These are phyloP conservation scores for Bombycilla garrulus DNA, from an alignment of 2,113 vertebrate genomes.

Conservation along the genomic window DNA sequence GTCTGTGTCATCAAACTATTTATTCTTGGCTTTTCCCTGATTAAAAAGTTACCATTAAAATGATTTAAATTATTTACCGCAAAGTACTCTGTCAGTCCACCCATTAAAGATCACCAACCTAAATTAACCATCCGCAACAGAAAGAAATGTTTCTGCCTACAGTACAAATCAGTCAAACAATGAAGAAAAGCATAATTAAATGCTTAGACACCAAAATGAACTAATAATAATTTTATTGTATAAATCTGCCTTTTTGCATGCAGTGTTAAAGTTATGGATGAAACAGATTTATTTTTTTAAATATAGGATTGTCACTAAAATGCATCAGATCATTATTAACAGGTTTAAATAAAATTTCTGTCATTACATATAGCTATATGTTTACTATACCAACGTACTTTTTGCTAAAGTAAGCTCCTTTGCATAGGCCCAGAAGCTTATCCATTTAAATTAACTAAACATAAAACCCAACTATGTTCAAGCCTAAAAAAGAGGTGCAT, in stretches of 20 bases:
- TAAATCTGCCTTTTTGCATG: neutral
- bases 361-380: neutral
- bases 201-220: neutral
- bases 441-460: neutral
- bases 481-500: neutral
- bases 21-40: neutral
- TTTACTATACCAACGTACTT: neutral
- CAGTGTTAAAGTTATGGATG: neutral
- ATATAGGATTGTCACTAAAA: neutral
- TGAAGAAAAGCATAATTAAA: neutral
- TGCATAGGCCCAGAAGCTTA: neutral
- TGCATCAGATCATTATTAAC: neutral
- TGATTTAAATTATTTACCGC: neutral
- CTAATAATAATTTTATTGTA: neutral
- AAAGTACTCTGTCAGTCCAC: neutral
- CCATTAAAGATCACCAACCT: neutral
- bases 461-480: neutral
- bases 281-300: neutral
- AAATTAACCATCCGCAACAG: neutral
- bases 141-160: neutral
- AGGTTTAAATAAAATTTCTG: neutral
- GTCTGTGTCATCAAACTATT: slow-evolving; percentile 1
- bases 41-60: neutral
- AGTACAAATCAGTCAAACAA: neutral
- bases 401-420: neutral